Evolutionary conservation across 2,113 vertebrate species (phyloP).

Genomic region (Entelurus aequoreus): DNA sequence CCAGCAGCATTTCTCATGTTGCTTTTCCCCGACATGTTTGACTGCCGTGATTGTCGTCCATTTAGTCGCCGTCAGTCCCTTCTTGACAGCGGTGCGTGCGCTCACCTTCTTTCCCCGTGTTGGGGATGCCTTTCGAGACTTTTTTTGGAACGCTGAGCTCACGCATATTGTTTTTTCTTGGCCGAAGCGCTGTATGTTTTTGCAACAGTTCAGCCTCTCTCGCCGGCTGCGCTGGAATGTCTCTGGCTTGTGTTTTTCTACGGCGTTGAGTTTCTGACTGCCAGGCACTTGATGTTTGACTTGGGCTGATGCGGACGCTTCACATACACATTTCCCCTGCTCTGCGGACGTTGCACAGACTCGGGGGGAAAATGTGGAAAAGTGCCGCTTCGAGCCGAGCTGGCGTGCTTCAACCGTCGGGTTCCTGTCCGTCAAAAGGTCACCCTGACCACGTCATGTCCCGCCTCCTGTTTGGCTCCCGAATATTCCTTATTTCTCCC

Average conservation of each 20-base stretch:
- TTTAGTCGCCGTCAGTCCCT: conserved; percentile 44
- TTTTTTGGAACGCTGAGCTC: conserved; percentile 22
- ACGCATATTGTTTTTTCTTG: conserved; percentile 27
- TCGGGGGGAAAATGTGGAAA: conserved; percentile 40
- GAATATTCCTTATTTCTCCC: too few relatives aligned
- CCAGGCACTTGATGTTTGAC: conserved; percentile 51
- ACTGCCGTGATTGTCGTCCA: conserved; percentile 53
- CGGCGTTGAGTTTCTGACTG: conserved; percentile 58
- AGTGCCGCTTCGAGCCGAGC: conserved; percentile 26
- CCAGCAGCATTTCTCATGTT: conserved; percentile 31
- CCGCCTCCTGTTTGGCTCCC: conserved; percentile 6
- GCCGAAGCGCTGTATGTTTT: conserved; percentile 52
- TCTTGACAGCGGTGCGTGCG: conserved; percentile 48
- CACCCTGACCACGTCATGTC: conserved; percentile 42
- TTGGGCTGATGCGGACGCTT: conserved; percentile 47
- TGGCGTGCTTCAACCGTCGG: conserved; percentile 28
- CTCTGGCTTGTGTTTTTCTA: conserved; percentile 49
- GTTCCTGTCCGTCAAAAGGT: conserved; percentile 51
- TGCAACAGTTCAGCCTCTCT: conserved; percentile 49
- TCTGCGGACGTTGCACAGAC: conserved; percentile 36
- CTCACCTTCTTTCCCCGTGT: conserved; percentile 40
- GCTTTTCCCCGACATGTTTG: conserved; percentile 42
- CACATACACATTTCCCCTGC: conserved; percentile 42
- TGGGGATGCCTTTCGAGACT: conserved; percentile 29
- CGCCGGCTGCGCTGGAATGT: conserved; percentile 57